A percentile compares a stretch with the other conserved stretches of the same genome.
Conservation (phyloP, 2,113 vertebrate genomes). For the Serilophus lunatus region DNA sequence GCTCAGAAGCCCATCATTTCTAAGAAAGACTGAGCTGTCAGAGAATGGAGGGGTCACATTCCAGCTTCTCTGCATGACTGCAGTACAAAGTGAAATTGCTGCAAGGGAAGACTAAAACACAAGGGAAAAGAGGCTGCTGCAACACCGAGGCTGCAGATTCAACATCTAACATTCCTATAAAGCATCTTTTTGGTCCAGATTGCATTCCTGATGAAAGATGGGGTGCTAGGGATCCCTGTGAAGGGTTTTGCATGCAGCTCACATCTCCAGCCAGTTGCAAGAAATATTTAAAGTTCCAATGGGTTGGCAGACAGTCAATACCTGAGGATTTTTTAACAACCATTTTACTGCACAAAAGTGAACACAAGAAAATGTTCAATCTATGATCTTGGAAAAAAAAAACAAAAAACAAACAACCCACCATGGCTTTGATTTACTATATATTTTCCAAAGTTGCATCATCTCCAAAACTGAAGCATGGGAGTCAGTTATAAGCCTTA, state of each 20-base stretch:
- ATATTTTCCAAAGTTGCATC: not conserved
- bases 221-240: not conserved
- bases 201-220: not conserved
- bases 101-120: not conserved
- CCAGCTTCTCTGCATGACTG: slow-evolving; percentile 17
- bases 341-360: not conserved
- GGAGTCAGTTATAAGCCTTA: not conserved
- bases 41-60: not conserved
- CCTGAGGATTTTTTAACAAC: not conserved
- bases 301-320: not conserved
- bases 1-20: not conserved
- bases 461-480: slow-evolving; percentile 4
- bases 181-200: not conserved
- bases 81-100: slow-evolving; percentile 14
- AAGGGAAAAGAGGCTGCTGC: not conserved
- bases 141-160: not conserved
- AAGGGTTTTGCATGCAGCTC: slow-evolving; percentile 25
- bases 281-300: not conserved
- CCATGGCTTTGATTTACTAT: not conserved
- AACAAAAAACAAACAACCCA: too few species aligned
- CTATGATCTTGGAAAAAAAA: not conserved
- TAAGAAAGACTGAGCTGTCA: not conserved
- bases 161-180: not conserved
- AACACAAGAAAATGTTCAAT: not conserved
- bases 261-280: slow-evolving; percentile 1